Percentiles rank a stretch among this genome's conserved stretches.
phyloP scores from a whole-genome alignment of 2,888 invertebrate species.

The Carabus problematicus region DNA sequence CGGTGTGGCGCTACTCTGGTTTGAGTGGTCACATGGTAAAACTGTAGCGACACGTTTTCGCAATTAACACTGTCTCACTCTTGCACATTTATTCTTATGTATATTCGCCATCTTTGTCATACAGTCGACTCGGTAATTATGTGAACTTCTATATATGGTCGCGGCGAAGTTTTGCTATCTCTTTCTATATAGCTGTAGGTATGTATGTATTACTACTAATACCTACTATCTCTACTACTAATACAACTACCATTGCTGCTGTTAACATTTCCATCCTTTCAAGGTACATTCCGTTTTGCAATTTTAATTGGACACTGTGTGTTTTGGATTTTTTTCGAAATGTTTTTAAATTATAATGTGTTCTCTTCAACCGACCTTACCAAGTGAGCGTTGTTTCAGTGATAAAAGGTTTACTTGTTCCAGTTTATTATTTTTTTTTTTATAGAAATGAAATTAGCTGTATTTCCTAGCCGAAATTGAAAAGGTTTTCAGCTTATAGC shows the following conservation, averaged over 20 bases:
- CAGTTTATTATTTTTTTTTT: too few species aligned
- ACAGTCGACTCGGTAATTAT: slow-evolving; percentile 46
- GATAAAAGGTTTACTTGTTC: too few species aligned
- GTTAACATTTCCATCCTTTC: slow-evolving; percentile 44
- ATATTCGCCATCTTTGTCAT: slow-evolving; percentile 41
- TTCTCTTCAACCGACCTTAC: too few species aligned
- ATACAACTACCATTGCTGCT: not conserved
- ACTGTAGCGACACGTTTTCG: slow-evolving; percentile 51
- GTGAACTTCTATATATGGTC: slow-evolving; percentile 34
- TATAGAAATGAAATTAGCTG: too few species aligned
- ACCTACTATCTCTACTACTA: slow-evolving; percentile 43
- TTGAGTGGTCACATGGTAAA: slow-evolving; percentile 50
- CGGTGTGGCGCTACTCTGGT: slow-evolving; percentile 9
- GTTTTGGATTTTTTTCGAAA: not conserved
- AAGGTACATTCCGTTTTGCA: slow-evolving; percentile 43
- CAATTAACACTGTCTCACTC: slow-evolving; percentile 49
- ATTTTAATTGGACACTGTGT: slow-evolving; percentile 17
- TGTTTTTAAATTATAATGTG: too few species aligned
- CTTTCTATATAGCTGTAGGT: slow-evolving; percentile 16
- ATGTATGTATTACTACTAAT: slow-evolving; percentile 43
- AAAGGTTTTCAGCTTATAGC: too few species aligned
- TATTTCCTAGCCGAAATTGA: too few species aligned
- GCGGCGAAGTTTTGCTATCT: slow-evolving; percentile 8
- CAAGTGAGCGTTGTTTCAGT: too few species aligned
- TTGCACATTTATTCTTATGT: slow-evolving; percentile 48